A percentile compares a stretch with the other conserved stretches of the same genome.
phyloP scores from a whole-genome alignment of 2,113 vertebrate species.

The Oncorhynchus tshawytscha region DNA sequence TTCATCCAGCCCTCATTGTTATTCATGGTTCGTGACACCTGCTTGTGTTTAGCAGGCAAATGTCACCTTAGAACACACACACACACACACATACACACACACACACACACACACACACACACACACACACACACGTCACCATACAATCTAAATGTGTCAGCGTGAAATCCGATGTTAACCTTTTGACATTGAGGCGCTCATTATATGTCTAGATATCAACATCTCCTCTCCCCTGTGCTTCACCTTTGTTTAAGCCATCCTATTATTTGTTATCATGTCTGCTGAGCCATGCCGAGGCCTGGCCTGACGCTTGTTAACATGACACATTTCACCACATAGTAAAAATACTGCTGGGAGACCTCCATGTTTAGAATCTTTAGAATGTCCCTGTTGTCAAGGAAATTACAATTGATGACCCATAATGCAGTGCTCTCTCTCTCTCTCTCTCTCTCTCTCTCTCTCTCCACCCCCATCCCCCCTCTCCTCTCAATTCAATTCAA shows the following conservation, averaged over 20 bases:
- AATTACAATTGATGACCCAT: constrained; percentile 19
- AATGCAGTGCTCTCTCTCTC: background rate
- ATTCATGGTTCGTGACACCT: constrained; percentile 61
- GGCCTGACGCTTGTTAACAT: constrained; percentile 24
- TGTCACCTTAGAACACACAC: constrained; percentile 58
- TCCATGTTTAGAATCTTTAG: background rate
- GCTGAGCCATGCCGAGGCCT: background rate
- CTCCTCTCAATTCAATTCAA: too few species aligned
- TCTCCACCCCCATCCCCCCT: too few species aligned
- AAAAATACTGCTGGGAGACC: background rate
- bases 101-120: background rate
- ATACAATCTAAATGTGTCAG: constrained; percentile 43
- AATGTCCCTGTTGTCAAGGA: constrained; percentile 11
- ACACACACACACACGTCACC: constrained; percentile 1
- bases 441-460: too few species aligned
- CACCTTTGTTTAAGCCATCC: constrained; percentile 3
- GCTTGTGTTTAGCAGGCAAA: constrained; percentile 64
- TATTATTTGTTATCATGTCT: constrained; percentile 13
- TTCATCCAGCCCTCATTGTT: constrained; percentile 40
- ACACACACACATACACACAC: too few species aligned
- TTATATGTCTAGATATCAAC: constrained; percentile 49
- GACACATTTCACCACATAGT: constrained; percentile 17
- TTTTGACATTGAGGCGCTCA: constrained; percentile 57
- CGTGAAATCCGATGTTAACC: constrained; percentile 52
- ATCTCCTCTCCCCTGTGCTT: constrained; percentile 7